Evolutionary conservation across 1,140 invertebrate species (phyloP).

Genomic region (Ceratitis capitata): DNA sequence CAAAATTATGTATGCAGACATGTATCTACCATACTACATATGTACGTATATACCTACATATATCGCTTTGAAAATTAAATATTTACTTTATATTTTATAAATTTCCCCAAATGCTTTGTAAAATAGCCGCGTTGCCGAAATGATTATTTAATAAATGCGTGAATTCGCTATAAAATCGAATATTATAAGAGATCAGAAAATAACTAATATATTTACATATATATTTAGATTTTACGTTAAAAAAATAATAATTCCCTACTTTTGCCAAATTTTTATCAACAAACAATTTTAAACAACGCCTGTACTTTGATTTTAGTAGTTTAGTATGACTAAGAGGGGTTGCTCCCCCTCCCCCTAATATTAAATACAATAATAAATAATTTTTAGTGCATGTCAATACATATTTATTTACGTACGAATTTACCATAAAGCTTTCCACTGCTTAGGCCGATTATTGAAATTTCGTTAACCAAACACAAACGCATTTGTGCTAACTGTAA

Average conservation of each 20-base stretch:
- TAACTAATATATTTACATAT: background rate
- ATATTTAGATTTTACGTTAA: background rate
- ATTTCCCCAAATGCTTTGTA: background rate
- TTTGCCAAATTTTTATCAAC: too few relatives aligned
- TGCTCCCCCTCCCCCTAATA: too few relatives aligned
- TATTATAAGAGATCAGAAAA: background rate
- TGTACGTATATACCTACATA: background rate
- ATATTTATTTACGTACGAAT: background rate
- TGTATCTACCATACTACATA: too few relatives aligned
- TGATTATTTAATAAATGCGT: background rate
- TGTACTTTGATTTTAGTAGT: too few relatives aligned
- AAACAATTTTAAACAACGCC: too few relatives aligned
- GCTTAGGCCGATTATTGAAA: background rate
- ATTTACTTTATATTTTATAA: constrained; percentile 12
- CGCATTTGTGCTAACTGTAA: background rate
- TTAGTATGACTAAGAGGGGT: too few relatives aligned
- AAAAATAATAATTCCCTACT: too few relatives aligned
- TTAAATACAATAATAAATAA: too few relatives aligned
- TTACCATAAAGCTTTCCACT: background rate
- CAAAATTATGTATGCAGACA: background rate
- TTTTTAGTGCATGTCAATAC: background rate
- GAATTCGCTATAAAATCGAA: background rate
- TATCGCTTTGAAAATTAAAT: background rate
- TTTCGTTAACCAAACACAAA: background rate
- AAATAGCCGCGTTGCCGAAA: background rate